Percentiles rank a stretch among this genome's conserved stretches.
Conservation (phyloP, 2,113 vertebrate genomes). For the Struthidea cinerea region DNA sequence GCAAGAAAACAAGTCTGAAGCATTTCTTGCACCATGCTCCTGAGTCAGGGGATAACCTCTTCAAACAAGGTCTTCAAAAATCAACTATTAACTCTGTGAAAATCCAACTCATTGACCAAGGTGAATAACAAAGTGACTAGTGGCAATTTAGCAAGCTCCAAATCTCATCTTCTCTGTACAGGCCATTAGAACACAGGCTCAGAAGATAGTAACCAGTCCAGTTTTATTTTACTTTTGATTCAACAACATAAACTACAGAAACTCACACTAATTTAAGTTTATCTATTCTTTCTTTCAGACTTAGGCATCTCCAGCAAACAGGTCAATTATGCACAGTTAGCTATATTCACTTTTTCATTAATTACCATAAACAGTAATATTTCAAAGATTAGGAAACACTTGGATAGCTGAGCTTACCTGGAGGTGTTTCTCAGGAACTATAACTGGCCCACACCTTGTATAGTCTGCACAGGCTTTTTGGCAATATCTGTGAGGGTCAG, state of each 20-base stretch:
- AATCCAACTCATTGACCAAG: background rate
- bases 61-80: background rate
- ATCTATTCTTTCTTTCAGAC: background rate
- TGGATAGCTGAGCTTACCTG: slow-evolving; percentile 76
- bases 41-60: background rate
- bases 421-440: slow-evolving; percentile 91
- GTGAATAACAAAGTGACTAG: background rate
- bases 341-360: background rate
- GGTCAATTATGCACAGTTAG: background rate
- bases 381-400: background rate
- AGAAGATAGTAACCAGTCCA: background rate
- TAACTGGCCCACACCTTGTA: slow-evolving; percentile 89
- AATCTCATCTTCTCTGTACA: background rate
- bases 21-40: background rate
- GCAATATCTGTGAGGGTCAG: slow-evolving; percentile 91
- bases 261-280: background rate
- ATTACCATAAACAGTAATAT: background rate
- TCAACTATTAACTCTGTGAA: background rate
- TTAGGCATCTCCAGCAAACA: background rate
- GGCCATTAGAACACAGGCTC: background rate
- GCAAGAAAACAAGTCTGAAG: background rate
- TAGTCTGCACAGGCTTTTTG: slow-evolving; percentile 84
- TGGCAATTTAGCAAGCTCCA: background rate
- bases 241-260: background rate
- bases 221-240: background rate